Base-by-base conservation (phyloP, 2,113 vertebrate species). In the Columba livia region DNA sequence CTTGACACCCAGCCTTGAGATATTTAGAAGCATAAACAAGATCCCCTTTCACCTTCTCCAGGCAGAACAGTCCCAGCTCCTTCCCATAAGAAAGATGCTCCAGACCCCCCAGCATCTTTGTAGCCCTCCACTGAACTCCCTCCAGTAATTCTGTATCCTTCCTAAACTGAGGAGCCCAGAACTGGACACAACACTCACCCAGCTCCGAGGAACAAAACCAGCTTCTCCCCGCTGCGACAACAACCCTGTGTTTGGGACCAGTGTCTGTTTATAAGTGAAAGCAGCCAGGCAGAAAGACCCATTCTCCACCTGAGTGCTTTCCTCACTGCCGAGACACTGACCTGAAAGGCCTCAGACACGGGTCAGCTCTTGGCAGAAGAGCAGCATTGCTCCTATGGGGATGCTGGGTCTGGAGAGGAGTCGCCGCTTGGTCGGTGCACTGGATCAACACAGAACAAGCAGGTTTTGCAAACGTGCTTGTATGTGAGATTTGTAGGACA, bases 391-490 rank as follows among this genome's bases (percentile, higher is more conserved):
- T 87, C 21, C 81, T 32, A 3, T 40, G 38, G 75, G 28, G 11
- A 32, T 15, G 58, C 54, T 34, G 54, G 29, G 1, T 11, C 15
- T 7, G 32, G 15, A 42, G 38, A 58, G 28, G 15, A 53, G 47
- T 2, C 38, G 28, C 21, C 5, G 1, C 5, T 3, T 0, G 0
- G 24, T 24, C 2, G 0, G 10, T 9, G n/a, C 7, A 3, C 19
- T 2, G 67, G 62, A 19, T 83, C 58, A 34, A 2, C 1, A n/a
- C 1, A 2, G 18, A 58, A 50, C 4, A 0, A 21, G 34, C 14
- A 29, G 44, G 9, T 48, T 81, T 70, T 38, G n/a, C 48, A 61
- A 71, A 69, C 0, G 1, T 19, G 26, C 17, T 47, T 5, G 11
- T 47, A 25, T 9, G 53, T 34, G 24, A 25, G 10, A 70, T 38